Percentiles rank a stretch among this genome's conserved stretches.
Evolutionary conservation across 2,113 vertebrate species (phyloP).

Genomic region (Carettochelys insculpta): DNA sequence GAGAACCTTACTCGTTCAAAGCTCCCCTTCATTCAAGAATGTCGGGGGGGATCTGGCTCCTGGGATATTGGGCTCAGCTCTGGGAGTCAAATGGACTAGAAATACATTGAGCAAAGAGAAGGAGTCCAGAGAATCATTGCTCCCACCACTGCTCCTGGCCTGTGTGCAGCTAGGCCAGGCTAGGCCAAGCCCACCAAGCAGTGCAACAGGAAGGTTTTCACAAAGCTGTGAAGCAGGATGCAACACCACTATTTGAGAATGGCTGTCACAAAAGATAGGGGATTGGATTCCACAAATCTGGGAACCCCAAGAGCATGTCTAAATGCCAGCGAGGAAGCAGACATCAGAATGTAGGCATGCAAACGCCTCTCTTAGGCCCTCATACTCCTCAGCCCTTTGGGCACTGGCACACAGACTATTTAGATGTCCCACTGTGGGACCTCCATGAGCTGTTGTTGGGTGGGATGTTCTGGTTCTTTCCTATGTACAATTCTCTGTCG

Average conservation of each 20-base stretch:
- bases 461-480: background rate
- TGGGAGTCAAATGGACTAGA: too few species aligned
- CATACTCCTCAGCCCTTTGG: background rate
- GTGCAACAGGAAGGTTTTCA: background rate
- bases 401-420: background rate
- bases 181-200: background rate
- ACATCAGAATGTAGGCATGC: background rate
- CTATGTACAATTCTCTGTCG: background rate
- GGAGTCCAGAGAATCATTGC: background rate
- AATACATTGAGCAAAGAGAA: background rate
- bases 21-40: background rate
- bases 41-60: too few species aligned
- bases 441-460: background rate
- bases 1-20: background rate
- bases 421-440: background rate
- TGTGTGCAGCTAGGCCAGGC: background rate
- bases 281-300: background rate
- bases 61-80: too few species aligned
- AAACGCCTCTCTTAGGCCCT: background rate
- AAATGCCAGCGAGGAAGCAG: background rate
- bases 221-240: background rate
- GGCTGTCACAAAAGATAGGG: background rate
- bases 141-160: rapidly evolving
- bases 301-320: background rate
- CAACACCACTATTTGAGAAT: background rate